phyloP scores from a whole-genome alignment of 2,888 invertebrate species.

The Ophion ventricosus region DNA sequence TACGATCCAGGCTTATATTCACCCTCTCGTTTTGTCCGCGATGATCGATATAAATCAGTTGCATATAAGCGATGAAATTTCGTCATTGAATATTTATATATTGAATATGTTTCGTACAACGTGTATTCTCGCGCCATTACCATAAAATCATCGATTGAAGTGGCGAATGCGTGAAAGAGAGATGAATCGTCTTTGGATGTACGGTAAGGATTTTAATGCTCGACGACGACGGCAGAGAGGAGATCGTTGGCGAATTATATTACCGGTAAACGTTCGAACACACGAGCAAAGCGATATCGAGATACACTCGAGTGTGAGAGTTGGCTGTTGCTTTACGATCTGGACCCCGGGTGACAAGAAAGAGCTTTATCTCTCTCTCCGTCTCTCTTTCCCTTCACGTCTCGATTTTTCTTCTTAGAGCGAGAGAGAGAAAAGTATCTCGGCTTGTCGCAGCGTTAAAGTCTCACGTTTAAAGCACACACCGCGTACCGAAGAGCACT shows the following conservation, averaged over 20 bases:
- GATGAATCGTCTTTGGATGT: conserved; percentile 26
- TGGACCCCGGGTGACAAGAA: conserved; percentile 55
- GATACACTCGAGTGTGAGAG: conserved; percentile 30
- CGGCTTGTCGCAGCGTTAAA: conserved; percentile 64
- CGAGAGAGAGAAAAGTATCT: conserved; percentile 38
- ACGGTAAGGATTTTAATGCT: conserved; percentile 45
- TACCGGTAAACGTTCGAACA: conserved; percentile 34
- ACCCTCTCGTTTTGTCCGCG: not conserved
- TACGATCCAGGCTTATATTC: not conserved
- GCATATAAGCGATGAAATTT: conserved; percentile 10
- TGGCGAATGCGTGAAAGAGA: not conserved
- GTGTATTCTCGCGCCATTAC: conserved; percentile 36
- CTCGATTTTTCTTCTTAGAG: not conserved
- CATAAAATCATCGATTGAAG: conserved; percentile 49
- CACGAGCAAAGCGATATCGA: conserved; percentile 47
- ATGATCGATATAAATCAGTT: not conserved
- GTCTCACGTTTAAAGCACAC: conserved; percentile 66
- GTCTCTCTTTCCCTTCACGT: not conserved
- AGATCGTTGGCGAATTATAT: conserved; percentile 46
- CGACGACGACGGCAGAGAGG: conserved; percentile 40
- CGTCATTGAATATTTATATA: conserved; percentile 56
- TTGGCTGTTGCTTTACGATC: conserved; percentile 63
- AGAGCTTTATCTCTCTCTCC: conserved; percentile 36
- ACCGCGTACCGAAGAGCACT: conserved; percentile 36
- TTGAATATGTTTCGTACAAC: conserved; percentile 48